Base-by-base conservation (phyloP, 2,888 invertebrate genomes). In the Listrodromus nycthemerus region DNA sequence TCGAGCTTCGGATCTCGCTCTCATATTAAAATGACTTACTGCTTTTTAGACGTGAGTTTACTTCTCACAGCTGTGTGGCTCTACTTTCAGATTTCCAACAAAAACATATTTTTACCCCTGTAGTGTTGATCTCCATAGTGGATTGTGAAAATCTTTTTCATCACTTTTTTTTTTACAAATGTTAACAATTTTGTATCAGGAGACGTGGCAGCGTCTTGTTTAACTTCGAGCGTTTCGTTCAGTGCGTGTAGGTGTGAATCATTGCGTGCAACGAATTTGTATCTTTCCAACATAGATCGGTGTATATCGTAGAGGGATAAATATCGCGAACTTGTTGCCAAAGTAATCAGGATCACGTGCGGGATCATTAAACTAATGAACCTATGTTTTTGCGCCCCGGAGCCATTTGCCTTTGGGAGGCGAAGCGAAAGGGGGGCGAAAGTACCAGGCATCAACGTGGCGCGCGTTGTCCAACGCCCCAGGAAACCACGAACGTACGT, bases 311-410 rank as follows among this genome's bases (percentile, higher is more conserved):
- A 6, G 7, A 16, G 58, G 13, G 33, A 30, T 37, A 24, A 75
- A 48, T 65, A n/a, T 30, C 48, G 33, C 10, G 50, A 61, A 61
- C 58, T 67, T 52, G 37, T 61, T 52, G 27, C 41, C 21, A 27
- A 30, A 73, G 73, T 70, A 45, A 76, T 71, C 45, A 55, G n/a
- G 41, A 82, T 79, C 63, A 82, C 70, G 63, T 19, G 63, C 45
- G 61, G 33, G 52, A 73, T 83, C 67, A 80, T 83, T 80, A 75
- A 79, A 80, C 71, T 76, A 83, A 83, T 80, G 83, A 76, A 83
- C 71, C 41, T 37, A 41, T 24, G 45, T 63, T 76, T 41, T 33
- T 73, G 10, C 66, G 71, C 61, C 45, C 21, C 24, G 69, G 76
- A 76, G 63, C 41, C 58, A 66, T 67, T 27, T 50, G 30, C 41